Conservation (phyloP, 1,140 invertebrate genomes). For the Thereuonema tuberculata region DNA sequence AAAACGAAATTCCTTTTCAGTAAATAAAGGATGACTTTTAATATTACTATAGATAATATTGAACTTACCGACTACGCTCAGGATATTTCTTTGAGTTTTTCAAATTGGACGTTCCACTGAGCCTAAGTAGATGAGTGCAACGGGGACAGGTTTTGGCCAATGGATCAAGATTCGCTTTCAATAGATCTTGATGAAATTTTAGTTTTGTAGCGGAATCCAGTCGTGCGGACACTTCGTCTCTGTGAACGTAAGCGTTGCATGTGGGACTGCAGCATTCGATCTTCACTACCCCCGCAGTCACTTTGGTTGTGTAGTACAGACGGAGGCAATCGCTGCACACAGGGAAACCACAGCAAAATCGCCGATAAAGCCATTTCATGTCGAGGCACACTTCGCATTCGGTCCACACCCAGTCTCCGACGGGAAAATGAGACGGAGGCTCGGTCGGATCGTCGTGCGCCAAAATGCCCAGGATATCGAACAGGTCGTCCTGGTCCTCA, state of each 20-base stretch:
- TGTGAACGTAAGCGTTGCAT: constrained; percentile 26
- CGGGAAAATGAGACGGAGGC: constrained; percentile 15
- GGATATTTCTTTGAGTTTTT: not conserved
- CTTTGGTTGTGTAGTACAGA: constrained; percentile 24
- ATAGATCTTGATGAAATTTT: constrained; percentile 29
- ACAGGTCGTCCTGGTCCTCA: not conserved
- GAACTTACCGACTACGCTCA: not conserved
- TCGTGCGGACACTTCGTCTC: constrained; percentile 29
- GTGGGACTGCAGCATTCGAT: constrained; percentile 28
- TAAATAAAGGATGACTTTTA: too few species aligned
- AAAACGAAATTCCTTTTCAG: too few species aligned
- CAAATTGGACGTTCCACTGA: not conserved
- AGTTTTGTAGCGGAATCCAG: constrained; percentile 25
- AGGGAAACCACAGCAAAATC: constrained; percentile 28
- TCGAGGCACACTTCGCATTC: constrained; percentile 22
- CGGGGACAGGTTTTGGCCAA: constrained; percentile 33
- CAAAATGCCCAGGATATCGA: constrained; percentile 3
- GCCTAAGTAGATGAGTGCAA: constrained; percentile 30
- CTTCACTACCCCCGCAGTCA: constrained; percentile 25
- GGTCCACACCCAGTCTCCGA: constrained; percentile 12
- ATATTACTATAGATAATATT: too few species aligned
- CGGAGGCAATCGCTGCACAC: constrained; percentile 29
- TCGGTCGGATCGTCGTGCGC: not conserved
- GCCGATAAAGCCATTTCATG: constrained; percentile 14
- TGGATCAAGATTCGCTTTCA: constrained; percentile 30